phyloP scores from a whole-genome alignment of 2,797 vertebrate genomes.

The Clarias fuscus region DNA sequence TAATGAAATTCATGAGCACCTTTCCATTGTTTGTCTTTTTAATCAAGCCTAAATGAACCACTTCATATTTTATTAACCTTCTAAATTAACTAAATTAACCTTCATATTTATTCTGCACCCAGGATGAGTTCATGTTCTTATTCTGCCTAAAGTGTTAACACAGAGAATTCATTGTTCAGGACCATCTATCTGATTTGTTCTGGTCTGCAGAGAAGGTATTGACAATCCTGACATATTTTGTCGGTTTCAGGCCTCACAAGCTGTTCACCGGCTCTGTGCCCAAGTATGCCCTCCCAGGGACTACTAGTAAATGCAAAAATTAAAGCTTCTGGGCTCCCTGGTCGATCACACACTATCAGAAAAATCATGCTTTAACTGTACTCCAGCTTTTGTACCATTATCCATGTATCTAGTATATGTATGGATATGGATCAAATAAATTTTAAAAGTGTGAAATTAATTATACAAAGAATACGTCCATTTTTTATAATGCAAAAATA shows the following conservation, averaged over 20 bases:
- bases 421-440: not conserved
- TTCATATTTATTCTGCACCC: not conserved
- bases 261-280: slow-evolving; percentile 83
- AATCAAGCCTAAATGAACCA: no score
- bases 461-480: not conserved
- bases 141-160: not conserved
- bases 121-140: not conserved
- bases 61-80: no score
- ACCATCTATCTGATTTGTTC: not conserved
- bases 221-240: slow-evolving; percentile 74
- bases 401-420: no score
- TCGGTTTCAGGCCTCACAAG: slow-evolving; percentile 82
- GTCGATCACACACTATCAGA: not conserved
- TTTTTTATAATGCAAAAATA: not conserved
- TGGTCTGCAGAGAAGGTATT: slow-evolving; percentile 61
- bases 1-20: not conserved
- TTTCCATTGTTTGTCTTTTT: not conserved
- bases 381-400: no score
- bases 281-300: slow-evolving; percentile 83
- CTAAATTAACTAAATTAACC: not conserved
- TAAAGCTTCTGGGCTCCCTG: not conserved
- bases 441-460: not conserved
- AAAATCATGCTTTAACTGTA: not conserved
- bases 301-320: slow-evolving; percentile 71
- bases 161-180: not conserved